phyloP scores from a whole-genome alignment of 1,140 invertebrate species.

The Scaptodrosophila lebanonensis region DNA sequence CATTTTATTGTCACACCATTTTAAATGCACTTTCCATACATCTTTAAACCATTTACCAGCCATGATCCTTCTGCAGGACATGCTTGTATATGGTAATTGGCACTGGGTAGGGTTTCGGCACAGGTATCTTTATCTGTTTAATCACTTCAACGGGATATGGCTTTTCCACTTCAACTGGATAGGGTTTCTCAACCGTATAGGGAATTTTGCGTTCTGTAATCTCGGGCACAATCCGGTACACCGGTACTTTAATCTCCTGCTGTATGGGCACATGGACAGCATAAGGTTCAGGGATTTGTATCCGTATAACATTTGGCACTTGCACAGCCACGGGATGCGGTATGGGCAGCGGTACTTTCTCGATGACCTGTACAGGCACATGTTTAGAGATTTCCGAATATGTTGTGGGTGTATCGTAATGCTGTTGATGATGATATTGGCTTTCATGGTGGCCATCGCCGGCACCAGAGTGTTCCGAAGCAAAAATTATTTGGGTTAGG shows the following conservation, averaged over 20 bases:
- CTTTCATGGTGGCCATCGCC: slow-evolving; percentile 40
- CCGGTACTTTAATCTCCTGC: slow-evolving; percentile 85
- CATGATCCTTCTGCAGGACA: slow-evolving; percentile 83
- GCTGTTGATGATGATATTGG: slow-evolving; percentile 49
- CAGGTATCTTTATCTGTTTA: slow-evolving; percentile 86
- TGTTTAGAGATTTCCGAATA: slow-evolving; percentile 83
- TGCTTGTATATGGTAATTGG: slow-evolving; percentile 89
- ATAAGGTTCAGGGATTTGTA: slow-evolving; percentile 86
- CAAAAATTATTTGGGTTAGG: slow-evolving; percentile 37
- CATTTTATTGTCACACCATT: too few relatives aligned
- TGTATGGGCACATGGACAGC: slow-evolving; percentile 84
- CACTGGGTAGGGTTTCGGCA: slow-evolving; percentile 87
- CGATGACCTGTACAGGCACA: slow-evolving; percentile 84
- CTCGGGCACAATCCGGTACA: slow-evolving; percentile 83
- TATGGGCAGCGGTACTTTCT: slow-evolving; percentile 86
- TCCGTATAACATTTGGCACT: slow-evolving; percentile 85
- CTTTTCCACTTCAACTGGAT: slow-evolving; percentile 86
- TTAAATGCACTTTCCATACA: too few relatives aligned
- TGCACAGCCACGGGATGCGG: slow-evolving; percentile 85
- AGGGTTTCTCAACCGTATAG: slow-evolving; percentile 86
- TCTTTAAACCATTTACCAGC: slow-evolving; percentile 63
- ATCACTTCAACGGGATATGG: slow-evolving; percentile 87
- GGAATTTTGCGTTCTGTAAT: slow-evolving; percentile 86
- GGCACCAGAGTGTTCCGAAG: slow-evolving; percentile 47
- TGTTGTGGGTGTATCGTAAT: slow-evolving; percentile 77